Base-by-base conservation (phyloP, 2,113 vertebrate genomes). In the Lepisosteus oculatus region DNA sequence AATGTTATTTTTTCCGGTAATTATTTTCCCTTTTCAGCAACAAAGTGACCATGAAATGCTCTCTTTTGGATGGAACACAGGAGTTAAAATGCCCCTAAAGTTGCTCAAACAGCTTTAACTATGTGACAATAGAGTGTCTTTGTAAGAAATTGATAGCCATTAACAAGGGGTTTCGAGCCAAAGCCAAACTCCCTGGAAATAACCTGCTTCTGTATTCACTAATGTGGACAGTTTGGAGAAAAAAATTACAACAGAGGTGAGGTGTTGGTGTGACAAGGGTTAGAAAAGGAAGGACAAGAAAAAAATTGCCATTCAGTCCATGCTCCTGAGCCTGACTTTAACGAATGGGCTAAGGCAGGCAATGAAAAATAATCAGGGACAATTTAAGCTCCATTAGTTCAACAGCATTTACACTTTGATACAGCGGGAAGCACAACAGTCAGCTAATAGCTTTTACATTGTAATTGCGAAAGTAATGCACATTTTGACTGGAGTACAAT, bases 1-100 rank as follows among this genome's bases (percentile, higher is more conserved):
- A 93, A 92, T 92, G 92, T 85, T 84, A 89, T 91, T 90, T 87
- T 89, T 80, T 71, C 80, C 17, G 57, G 85, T 85, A 79, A 88
- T 89, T 82, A 85, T 90, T 89, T 84, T 83, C 55, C 54, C 80
- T 83, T 84, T 87, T 74, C 71, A 78, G 67, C 73, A 65, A 81
- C 80, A 83, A 78, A 84, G 69, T 11, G 69, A 70, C 61, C 56
- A 74, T 0, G 0, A 81, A 79, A 82, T 75, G 62, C 59, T 73
- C 73, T 74, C 47, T 55, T 5, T 12, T 12, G 59, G 56, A 74
- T 5, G 70, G 61, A 71, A 69, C 63, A 63, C 51, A 44, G 62
- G 2, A 72, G 63, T 55, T 75, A 75, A 80, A 74, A 47, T 43
- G 17, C 14, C 55, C 67, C 3, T 3, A 7, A 51, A 6, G 11